Percentiles rank a stretch among this genome's conserved stretches.
Conservation (phyloP, 30 jellyfish, hydroid and myxozoan genomes). For the Hydractinia symbiolongicarpus region DNA sequence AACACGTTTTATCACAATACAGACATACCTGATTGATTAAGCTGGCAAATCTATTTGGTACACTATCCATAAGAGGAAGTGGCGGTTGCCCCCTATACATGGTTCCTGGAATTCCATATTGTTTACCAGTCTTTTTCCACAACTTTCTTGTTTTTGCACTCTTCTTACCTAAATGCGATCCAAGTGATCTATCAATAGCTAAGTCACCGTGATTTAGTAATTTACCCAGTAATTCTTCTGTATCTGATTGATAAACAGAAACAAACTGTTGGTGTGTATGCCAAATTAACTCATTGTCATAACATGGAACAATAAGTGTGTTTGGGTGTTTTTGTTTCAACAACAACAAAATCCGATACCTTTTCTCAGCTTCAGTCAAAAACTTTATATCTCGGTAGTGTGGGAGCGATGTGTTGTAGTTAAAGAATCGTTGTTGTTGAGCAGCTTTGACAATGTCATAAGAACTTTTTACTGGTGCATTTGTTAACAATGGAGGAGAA, state of each 20-base stretch:
- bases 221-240: slow-evolving; percentile 39
- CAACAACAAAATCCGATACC: slow-evolving; percentile 58
- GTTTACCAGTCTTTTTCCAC: slow-evolving; percentile 45
- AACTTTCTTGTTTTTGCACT: slow-evolving; percentile 48
- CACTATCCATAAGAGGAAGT: slow-evolving; percentile 12
- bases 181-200: slow-evolving; percentile 60
- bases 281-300: slow-evolving; percentile 80
- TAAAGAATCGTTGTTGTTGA: slow-evolving; percentile 50
- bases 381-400: slow-evolving; percentile 59
- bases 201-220: slow-evolving; percentile 54
- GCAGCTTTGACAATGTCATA: slow-evolving; percentile 56
- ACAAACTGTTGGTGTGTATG: slow-evolving; percentile 80
- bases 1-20: no score
- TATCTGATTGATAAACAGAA: slow-evolving; percentile 37
- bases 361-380: slow-evolving; percentile 62
- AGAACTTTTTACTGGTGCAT: slow-evolving; percentile 17
- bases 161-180: slow-evolving; percentile 36
- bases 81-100: slow-evolving; percentile 93
- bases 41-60: slow-evolving; percentile 2
- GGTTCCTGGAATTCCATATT: slow-evolving; percentile 82
- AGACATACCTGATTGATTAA: slow-evolving; percentile 4
- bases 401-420: slow-evolving; percentile 67
- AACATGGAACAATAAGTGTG: slow-evolving; percentile 72
- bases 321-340: slow-evolving; percentile 51
- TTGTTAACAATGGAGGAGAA: slow-evolving; percentile 33